Evolutionary conservation across 2,888 invertebrate species (phyloP).

Genomic region (Noctua janthe): DNA sequence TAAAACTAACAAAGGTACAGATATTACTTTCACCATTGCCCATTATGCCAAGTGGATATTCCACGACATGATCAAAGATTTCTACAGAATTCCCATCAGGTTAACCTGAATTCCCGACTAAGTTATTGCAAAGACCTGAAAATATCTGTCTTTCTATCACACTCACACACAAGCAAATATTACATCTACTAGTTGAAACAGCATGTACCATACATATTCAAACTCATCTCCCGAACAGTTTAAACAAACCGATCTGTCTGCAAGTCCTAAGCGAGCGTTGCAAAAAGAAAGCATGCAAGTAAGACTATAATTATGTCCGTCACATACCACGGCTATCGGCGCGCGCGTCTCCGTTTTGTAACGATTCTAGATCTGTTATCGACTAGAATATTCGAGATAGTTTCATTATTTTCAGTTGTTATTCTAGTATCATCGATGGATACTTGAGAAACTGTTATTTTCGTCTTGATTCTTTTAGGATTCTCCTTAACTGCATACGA

Average conservation of each 20-base stretch:
- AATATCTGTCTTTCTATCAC: not conserved
- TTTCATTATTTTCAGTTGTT: slow-evolving; percentile 49
- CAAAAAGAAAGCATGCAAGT: slow-evolving; percentile 75
- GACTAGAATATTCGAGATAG: slow-evolving; percentile 59
- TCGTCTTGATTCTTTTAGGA: not conserved
- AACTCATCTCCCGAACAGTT: slow-evolving; percentile 27
- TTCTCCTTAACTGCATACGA: not conserved
- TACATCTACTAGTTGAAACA: not conserved
- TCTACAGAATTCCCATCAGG: not conserved
- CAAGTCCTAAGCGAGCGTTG: slow-evolving; percentile 59
- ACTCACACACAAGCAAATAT: not conserved
- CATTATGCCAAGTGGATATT: not conserved
- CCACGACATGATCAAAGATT: not conserved
- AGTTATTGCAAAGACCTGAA: not conserved
- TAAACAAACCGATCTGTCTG: slow-evolving; percentile 47
- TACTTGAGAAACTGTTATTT: not conserved
- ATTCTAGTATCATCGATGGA: not conserved
- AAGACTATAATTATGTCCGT: slow-evolving; percentile 71
- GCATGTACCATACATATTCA: not conserved
- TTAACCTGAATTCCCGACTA: not conserved
- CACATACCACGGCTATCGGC: slow-evolving; percentile 74
- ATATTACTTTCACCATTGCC: not conserved
- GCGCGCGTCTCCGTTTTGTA: slow-evolving; percentile 52
- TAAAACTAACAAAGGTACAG: not conserved
- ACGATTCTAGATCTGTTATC: slow-evolving; percentile 58